These are phyloP conservation scores for Cyrtonyx montezumae DNA, from an alignment of 2,113 vertebrate genomes.

Conservation along the genomic window DNA sequence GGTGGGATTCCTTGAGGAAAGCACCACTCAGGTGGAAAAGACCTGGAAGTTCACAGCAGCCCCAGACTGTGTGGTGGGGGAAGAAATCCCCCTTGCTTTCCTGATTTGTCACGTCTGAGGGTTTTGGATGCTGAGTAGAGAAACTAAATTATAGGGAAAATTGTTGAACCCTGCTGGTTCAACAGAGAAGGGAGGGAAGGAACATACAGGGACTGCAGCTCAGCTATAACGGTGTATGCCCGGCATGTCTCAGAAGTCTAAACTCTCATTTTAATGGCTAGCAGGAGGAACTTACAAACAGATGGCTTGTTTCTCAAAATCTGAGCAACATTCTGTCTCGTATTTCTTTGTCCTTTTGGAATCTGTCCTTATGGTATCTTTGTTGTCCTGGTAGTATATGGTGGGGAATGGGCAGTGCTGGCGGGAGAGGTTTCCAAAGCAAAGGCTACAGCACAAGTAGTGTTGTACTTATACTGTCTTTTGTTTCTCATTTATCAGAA, in stretches of 20 bases:
- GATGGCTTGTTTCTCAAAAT: background rate
- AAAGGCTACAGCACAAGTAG: background rate
- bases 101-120: background rate
- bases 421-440: background rate
- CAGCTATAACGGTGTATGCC: background rate
- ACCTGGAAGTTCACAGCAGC: background rate
- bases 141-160: background rate
- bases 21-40: background rate
- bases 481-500: background rate
- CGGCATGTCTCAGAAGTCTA: background rate
- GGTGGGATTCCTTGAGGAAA: background rate
- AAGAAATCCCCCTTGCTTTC: background rate
- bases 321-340: background rate
- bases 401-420: background rate
- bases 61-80: background rate
- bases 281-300: slow-evolving; percentile 7
- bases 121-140: background rate
- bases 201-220: background rate
- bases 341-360: background rate
- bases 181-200: background rate
- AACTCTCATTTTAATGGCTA: slow-evolving; percentile 13
- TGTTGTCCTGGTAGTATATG: background rate
- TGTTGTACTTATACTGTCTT: background rate
- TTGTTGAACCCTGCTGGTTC: background rate
- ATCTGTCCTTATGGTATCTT: background rate